phyloP scores from a whole-genome alignment of 2,113 vertebrate species.

The Donacobius atricapilla region DNA sequence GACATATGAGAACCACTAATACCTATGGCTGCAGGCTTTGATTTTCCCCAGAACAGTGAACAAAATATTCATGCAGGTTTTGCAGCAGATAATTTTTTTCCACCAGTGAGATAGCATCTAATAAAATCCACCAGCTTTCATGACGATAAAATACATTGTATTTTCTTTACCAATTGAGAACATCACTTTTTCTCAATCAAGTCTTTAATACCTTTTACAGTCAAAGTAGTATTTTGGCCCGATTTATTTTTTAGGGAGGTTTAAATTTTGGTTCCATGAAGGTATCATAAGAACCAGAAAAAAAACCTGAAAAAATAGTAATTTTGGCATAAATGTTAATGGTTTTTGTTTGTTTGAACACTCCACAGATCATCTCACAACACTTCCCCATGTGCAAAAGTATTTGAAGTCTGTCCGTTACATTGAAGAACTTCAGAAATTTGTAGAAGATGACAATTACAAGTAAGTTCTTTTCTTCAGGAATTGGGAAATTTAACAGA shows the following conservation, averaged over 20 bases:
- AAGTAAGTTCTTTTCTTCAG: slow-evolving; percentile 79
- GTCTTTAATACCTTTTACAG: background rate
- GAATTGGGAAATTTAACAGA: background rate
- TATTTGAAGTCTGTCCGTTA: slow-evolving; percentile 93
- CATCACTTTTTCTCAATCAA: background rate
- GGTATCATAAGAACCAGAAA: background rate
- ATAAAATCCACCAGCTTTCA: background rate
- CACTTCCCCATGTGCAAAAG: slow-evolving; percentile 90
- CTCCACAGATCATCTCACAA: slow-evolving; percentile 84
- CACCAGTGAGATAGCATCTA: background rate
- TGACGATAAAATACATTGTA: background rate
- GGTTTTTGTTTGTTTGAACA: background rate
- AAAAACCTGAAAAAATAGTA: background rate
- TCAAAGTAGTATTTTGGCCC: background rate
- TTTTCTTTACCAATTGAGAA: background rate
- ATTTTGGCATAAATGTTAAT: background rate
- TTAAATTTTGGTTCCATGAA: background rate
- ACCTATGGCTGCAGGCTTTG: background rate
- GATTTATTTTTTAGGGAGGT: background rate
- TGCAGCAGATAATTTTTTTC: background rate
- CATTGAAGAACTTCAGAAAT: slow-evolving; percentile 96
- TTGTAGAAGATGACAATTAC: slow-evolving; percentile 96
- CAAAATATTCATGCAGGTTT: background rate
- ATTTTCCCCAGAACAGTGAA: background rate
- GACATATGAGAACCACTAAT: background rate